Conservation (phyloP, 2,797 vertebrate species). For the Ibycter americanus region DNA sequence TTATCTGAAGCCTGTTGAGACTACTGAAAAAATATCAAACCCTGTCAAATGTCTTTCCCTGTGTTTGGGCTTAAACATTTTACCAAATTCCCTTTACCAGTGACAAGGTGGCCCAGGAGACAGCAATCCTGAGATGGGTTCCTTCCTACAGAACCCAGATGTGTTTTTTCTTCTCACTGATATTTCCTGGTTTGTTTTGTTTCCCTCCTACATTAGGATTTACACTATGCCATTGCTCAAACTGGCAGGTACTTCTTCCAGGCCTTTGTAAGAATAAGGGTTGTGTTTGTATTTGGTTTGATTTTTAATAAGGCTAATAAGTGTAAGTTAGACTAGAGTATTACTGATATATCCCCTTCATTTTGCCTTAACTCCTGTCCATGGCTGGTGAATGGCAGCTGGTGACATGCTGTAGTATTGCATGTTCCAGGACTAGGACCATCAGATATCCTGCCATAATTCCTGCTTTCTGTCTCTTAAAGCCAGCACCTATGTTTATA, state of each 20-base stretch:
- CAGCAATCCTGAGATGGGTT: background rate
- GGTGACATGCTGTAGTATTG: background rate
- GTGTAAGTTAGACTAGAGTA: background rate
- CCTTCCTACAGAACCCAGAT: background rate
- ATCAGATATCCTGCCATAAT: background rate
- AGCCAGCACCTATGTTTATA: background rate
- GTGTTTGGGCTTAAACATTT: background rate
- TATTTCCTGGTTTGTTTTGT: background rate
- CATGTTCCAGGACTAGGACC: background rate
- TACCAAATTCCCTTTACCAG: background rate
- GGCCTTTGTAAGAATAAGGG: background rate
- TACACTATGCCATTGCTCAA: background rate
- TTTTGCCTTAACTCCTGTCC: background rate
- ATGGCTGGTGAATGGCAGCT: fast-evolving
- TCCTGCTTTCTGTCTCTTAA: background rate
- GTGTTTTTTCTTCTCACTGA: background rate
- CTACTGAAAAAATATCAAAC: background rate
- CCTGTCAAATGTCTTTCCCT: background rate
- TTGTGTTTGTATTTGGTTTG: background rate
- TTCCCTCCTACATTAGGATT: background rate
- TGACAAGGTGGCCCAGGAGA: background rate
- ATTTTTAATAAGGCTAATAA: background rate
- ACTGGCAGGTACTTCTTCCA: background rate
- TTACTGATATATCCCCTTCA: background rate
- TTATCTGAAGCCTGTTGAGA: background rate